Evolutionary conservation across 1,140 invertebrate genomes (phyloP), one percentile per base, ranked within the genome.

Genomic region (Drosophila sp.): DNA sequence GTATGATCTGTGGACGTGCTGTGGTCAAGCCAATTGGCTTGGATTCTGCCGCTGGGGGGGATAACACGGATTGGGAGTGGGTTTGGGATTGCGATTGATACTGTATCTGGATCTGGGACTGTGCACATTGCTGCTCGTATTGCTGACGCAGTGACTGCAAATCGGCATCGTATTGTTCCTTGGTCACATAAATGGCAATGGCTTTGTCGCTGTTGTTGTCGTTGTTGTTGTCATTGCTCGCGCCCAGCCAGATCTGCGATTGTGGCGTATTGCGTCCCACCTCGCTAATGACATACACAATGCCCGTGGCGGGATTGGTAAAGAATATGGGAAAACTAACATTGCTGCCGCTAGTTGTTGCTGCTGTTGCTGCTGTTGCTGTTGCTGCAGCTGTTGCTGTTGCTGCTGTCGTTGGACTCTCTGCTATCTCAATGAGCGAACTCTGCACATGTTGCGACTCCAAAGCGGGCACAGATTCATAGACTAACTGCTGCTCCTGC

Each of bases 241-340:
- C 40, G 21, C 13, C 32, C 2, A 8, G 14, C 21, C 29, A 29
- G 9, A 16, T 9, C 4, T 43, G 45, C 9, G n/a, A 27, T 48
- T 57, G 45, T 8, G 61, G 45, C 7, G 64, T 29, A 4, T 72
- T 32, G 13, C 34, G 50, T 0, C 84, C 89, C 36, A 91, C 77
- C 14, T 91, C 89, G 7, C 75, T 91, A 4, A 91, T 90, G 50
- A 82, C 87, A 58, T 91, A 91, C 8, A 91, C 82, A 36, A 90
- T 90, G 13, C 90, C 90, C 0, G 90, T 91, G 7, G 64, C 77
- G 13, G 90, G 90, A 53, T 91, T 90, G 0, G 84, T 90, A 13
- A 91, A 91, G 57, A 72, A 91, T 2, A 91, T 90, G 29, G 90
- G 90, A 46, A 91, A 91, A 7, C 41, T 51, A 13, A 21, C 29